Base-by-base conservation (phyloP, 2,888 invertebrate genomes). In the Xestia sexstrigata region DNA sequence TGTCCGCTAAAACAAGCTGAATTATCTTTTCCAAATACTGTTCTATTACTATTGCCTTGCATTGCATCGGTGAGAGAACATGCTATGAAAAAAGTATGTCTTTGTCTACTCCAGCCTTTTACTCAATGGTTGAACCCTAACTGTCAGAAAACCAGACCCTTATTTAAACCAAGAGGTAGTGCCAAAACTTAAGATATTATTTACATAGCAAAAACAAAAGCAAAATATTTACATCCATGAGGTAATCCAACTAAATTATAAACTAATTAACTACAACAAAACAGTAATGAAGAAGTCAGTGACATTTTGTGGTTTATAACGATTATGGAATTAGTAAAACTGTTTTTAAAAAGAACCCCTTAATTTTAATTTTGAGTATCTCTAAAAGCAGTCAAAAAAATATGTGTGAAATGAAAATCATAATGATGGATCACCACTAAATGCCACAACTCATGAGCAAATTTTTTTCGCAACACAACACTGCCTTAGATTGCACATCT, bases 361-460 rank as follows among this genome's bases (percentile, higher is more conserved):
- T 30, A 30, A 35, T 35, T 52, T 17, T 30, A 30, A 35, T 35
- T 52, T 66, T 17, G 30, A 26, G 68, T 49, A 68, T 45, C 13
- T 73, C 20, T 26, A 26, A 73, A 67, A 3, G 20, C 15, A 23
- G 17, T 55, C 35, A 66, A 13, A 65, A 49, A 6, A 63, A 63
- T 8, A 2, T 15, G 15, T 67, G 13, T 26, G 7, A 62, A 79
- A 62, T 58, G 0, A 52, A 69, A 11, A 52, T 15, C n/a, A 58
- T 62, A 39, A 67, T 45, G 17, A 39, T 42, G n/a, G n/a, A 72
- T 35, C 52, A 66, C 66, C 70, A 70, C 81, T 60, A 85, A 83
- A 88, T 87, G 83, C 78, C 83, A 88, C 87, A 89, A 88, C 87
- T 89, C 87, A 89, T 92, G 93, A 93, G 92, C 92, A 91, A 92